Evolutionary conservation across 2,797 vertebrate species (phyloP), one percentile per base, ranked within the genome.

Genomic region (Phataginus tetradactyla): DNA sequence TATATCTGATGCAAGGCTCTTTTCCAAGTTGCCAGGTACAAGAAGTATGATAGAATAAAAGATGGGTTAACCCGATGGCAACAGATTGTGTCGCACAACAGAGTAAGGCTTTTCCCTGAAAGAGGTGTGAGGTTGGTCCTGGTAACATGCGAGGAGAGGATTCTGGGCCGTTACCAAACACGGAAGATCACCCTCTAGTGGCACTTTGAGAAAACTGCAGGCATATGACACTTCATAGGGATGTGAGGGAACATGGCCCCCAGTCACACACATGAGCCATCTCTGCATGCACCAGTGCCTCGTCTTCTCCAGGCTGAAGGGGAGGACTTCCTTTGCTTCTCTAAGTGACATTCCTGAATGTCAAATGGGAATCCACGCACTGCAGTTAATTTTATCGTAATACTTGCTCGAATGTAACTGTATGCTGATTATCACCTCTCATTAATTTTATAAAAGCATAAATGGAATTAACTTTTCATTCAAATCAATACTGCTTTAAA

Each of bases 101-200:
- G 15, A 34, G 20, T 12, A 2, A n/a, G 12, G 15, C 11, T 9
- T 23, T 4, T 25, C 57, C n/a, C 23, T 57, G 69, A 53, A 25
- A 1, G 57, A n/a, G 1, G 1, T 0, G 17, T 4, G 20, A n/a
- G 45, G 71, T 29, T 23, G 17, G 0, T 1, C 12, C 14, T 42
- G 34, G 29, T 2, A 1, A 66, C 55, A 12, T 45, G 45, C 0
- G 0, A 12, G 42, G 21, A 49, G 59, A 34, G 42, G 45, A 55
- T 72, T 63, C 86, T 8, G 68, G 95, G 93, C 34, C 4, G 0
- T 11, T 49, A 61, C 57, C 39, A 5, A 20, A 68, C 17, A 15
- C 5, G 14, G 68, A 83, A 81, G 59, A 0, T 27, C 27, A 1
- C 87, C 96, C 64, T 32, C 85, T 90, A 21, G 80, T 69, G 92